phyloP scores from a whole-genome alignment of 2,797 vertebrate genomes.

The Pagetopsis macropterus region DNA sequence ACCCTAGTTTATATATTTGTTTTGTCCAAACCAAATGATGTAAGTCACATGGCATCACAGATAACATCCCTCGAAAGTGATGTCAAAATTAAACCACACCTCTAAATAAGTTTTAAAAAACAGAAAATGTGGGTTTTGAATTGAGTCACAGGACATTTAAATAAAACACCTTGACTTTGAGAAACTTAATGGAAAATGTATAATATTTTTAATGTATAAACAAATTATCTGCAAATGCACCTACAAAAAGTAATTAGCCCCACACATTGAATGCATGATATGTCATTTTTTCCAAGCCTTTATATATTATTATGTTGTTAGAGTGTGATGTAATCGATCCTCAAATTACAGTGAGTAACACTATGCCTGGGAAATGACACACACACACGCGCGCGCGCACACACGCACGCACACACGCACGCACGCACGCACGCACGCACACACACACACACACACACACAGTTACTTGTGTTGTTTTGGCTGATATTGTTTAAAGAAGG shows the following conservation, averaged over 20 bases:
- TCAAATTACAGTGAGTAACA: background rate
- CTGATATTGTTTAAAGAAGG: constrained; percentile 6
- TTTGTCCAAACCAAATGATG: background rate
- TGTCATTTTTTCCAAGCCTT: background rate
- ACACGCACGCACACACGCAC: background rate
- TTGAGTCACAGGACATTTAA: no score
- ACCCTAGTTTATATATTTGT: background rate
- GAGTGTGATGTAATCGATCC: background rate
- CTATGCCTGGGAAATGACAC: background rate
- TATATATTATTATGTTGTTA: background rate
- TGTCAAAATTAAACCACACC: no score
- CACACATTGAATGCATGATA: background rate
- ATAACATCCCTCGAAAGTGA: background rate
- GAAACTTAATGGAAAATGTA: no score
- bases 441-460: no score
- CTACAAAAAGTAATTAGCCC: no score
- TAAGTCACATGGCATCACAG: no score
- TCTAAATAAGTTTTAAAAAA: no score
- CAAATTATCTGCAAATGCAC: no score
- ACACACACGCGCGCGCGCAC: background rate
- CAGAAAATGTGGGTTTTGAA: no score
- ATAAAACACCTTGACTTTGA: no score
- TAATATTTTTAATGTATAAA: no score
- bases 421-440: background rate
- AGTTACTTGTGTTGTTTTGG: background rate